Evolutionary conservation across 2,888 invertebrate genomes (phyloP).

Genomic region (Polyommatus iphigenia): DNA sequence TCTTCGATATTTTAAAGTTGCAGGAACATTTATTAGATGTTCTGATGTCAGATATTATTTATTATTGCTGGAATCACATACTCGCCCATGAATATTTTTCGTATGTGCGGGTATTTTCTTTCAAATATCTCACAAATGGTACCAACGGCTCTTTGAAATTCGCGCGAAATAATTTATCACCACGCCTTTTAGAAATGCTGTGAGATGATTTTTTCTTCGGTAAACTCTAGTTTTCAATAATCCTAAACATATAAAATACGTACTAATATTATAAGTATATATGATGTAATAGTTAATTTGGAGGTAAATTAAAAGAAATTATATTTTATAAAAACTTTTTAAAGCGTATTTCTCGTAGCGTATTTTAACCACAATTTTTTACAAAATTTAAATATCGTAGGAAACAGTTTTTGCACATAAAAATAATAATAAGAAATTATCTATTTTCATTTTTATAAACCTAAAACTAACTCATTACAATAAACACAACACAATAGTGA

Average conservation of each 20-base stretch:
- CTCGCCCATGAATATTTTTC: background rate
- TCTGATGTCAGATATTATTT: background rate
- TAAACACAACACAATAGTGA: too few species aligned
- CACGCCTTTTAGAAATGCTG: slow-evolving; percentile 32
- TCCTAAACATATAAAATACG: background rate
- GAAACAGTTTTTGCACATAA: too few species aligned
- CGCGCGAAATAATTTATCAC: slow-evolving; percentile 56
- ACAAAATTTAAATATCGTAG: too few species aligned
- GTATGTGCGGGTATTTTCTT: background rate
- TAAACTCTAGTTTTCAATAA: background rate
- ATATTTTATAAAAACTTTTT: background rate
- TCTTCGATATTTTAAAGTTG: background rate
- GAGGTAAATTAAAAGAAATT: background rate
- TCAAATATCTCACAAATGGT: slow-evolving; percentile 16
- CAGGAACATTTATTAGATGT: background rate
- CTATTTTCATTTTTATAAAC: too few species aligned
- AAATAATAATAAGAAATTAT: too few species aligned
- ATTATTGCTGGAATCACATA: background rate
- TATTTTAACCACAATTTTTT: too few species aligned
- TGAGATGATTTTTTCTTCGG: background rate
- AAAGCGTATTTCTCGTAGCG: too few species aligned
- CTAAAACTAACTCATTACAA: too few species aligned
- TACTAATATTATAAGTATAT: too few species aligned
- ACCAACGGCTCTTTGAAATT: slow-evolving; percentile 54
- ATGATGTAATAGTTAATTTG: too few species aligned